Base-by-base conservation (phyloP, 1,140 invertebrate species). In the Penaeus indicus region DNA sequence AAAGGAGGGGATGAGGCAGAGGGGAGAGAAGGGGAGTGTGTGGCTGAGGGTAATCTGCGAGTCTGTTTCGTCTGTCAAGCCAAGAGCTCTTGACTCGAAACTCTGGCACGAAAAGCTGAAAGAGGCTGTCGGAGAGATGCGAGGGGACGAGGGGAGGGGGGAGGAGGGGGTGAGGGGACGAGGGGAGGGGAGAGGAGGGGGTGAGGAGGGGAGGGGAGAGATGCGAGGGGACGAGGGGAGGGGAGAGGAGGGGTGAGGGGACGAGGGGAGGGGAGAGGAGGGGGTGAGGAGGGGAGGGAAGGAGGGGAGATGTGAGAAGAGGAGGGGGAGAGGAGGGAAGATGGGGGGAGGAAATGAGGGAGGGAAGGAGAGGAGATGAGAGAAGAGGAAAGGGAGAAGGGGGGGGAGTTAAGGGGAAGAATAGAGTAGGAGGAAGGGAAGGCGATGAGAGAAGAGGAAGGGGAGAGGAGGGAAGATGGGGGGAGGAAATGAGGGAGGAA, bases 81-180 rank as follows among this genome's bases (percentile, higher is more conserved):
- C 16, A 32, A 83, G 81, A 64, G 60, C 62, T 32, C 81, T 83
- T 64, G 62, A 64, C 81, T 83, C 62, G 21, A 25, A 64, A 32
- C 60, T 32, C 62, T 62, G 25, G 25, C 81, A 83, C 83, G n/a
- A 84, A 84, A 67, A 84, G 60, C 69, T 84, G 64, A 72, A 75
- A 42, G 60, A 54, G n/a, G 47, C 21, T 75, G 83, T 75, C 83
- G 83, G 63, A 27, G 13, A 11, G 83, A 16, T 62, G 61, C 32
- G 54, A 61, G 19, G 80, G 60, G 25, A 78, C 42, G 42, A 42
- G 21, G 7, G 1, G 25, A n/a, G 25, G 77, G 25, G 11, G 1
- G 27, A 3, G 47, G 54, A 21, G 60, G 22, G 47, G 42, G 60
- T 18, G 47, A 62, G 60, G 60, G 27, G n/a, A 38, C 0, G 61